Conservation (phyloP, 2,797 vertebrate species). For the Ctenosaura bakeri region DNA sequence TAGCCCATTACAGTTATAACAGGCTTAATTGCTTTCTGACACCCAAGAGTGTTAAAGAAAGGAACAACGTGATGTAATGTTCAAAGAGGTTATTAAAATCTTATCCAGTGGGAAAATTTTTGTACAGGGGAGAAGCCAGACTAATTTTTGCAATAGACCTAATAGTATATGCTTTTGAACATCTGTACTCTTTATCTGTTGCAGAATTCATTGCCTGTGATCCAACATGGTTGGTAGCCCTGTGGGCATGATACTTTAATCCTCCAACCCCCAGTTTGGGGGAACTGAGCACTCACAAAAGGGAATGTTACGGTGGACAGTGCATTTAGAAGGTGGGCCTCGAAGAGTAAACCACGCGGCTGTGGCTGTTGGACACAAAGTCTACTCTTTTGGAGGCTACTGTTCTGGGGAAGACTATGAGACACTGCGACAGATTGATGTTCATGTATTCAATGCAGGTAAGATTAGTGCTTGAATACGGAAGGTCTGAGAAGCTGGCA, state of each 20-base stretch:
- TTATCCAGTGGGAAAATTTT: fast-evolving
- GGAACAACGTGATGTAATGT: neutral
- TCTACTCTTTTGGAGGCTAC: slow-evolving; percentile 98
- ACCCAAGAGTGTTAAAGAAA: neutral
- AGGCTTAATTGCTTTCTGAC: neutral
- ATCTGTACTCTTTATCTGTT: neutral
- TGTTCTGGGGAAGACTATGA: slow-evolving; percentile 99
- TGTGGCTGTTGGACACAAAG: slow-evolving; percentile 96
- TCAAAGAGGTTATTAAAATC: slow-evolving; percentile 5
- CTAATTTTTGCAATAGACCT: neutral
- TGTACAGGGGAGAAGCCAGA: neutral
- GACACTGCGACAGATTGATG: slow-evolving; percentile 97
- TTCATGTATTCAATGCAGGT: slow-evolving; percentile 98
- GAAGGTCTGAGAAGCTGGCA: neutral
- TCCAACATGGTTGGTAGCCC: slow-evolving; percentile 43
- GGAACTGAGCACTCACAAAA: slow-evolving; percentile 48
- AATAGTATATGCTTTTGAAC: neutral
- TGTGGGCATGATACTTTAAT: slow-evolving; percentile 75
- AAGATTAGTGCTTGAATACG: slow-evolving; percentile 15
- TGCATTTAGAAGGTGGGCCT: slow-evolving; percentile 97
- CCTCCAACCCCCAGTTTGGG: slow-evolving; percentile 64
- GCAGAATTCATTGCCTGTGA: slow-evolving; percentile 29
- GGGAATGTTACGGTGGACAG: slow-evolving; percentile 98
- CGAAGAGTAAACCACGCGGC: slow-evolving; percentile 99
- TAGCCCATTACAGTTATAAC: neutral